phyloP scores from a whole-genome alignment of 2,113 vertebrate species.

The Microtus ochrogaster region DNA sequence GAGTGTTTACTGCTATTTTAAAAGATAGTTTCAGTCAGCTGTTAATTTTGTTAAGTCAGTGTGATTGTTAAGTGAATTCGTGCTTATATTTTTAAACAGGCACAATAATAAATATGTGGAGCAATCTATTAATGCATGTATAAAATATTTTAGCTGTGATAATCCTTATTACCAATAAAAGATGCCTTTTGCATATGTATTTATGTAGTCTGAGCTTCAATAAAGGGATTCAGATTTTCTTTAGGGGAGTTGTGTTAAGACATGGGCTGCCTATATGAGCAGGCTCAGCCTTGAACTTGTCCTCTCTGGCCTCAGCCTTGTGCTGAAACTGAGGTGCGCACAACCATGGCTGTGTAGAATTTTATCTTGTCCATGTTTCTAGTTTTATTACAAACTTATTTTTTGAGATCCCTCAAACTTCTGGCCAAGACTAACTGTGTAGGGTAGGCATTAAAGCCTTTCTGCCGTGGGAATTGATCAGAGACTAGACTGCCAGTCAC shows the following conservation, averaged over 20 bases:
- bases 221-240: conserved; percentile 15
- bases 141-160: conserved; percentile 6
- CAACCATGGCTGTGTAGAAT: no score
- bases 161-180: not conserved
- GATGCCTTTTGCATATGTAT: not conserved
- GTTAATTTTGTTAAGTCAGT: conserved; percentile 21
- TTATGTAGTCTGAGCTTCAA: conserved; percentile 23
- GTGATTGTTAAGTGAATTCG: not conserved
- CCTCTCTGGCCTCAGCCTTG: not conserved
- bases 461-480: not conserved
- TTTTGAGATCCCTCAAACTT: conserved; percentile 26
- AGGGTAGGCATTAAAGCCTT: not conserved
- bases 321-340: not conserved
- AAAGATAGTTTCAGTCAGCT: not conserved
- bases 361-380: not conserved
- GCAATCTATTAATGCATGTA: not conserved
- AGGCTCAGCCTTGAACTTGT: not conserved
- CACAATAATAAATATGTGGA: not conserved
- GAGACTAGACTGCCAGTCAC: not conserved
- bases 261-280: not conserved
- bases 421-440: not conserved
- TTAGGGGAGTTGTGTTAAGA: not conserved
- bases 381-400: not conserved
- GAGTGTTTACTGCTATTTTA: conserved; percentile 1
- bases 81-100: not conserved